These are phyloP conservation scores for Sturmia bella DNA, from an alignment of 2,888 invertebrate genomes.

Conservation along the genomic window DNA sequence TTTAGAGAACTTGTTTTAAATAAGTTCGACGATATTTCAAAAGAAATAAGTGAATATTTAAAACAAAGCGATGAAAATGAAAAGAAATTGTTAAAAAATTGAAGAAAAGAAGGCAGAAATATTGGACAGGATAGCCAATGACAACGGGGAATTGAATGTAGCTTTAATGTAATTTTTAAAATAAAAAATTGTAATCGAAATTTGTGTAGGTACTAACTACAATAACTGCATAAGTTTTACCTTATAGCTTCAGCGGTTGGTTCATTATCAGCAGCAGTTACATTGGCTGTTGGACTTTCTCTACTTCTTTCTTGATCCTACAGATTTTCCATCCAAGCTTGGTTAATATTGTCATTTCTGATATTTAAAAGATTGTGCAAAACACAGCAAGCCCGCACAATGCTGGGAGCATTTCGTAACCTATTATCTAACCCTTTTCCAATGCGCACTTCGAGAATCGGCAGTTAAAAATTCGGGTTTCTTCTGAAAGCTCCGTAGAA, in stretches of 20 bases:
- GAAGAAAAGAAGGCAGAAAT: conserved; percentile 8
- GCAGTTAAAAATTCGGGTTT: conserved; percentile 29
- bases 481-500: conserved; percentile 8
- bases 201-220: conserved; percentile 24
- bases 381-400: conserved; percentile 41
- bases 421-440: conserved; percentile 43
- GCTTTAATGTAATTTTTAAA: not conserved
- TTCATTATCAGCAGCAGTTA: conserved; percentile 10
- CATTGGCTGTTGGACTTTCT: conserved; percentile 5
- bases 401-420: conserved; percentile 25
- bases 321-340: conserved; percentile 31
- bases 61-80: conserved; percentile 15
- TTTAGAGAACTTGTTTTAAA: conserved; percentile 5
- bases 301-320: conserved; percentile 23
- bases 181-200: not conserved
- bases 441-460: conserved; percentile 24
- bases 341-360: conserved; percentile 29
- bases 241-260: conserved; percentile 34
- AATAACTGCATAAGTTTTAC: conserved; percentile 15
- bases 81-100: conserved; percentile 1
- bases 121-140: not conserved
- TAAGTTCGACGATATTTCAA: conserved; percentile 13
- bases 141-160: not conserved
- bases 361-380: conserved; percentile 49
- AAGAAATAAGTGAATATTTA: not conserved